Conservation (phyloP, 2,888 invertebrate species). For the Andrena bicolor region DNA sequence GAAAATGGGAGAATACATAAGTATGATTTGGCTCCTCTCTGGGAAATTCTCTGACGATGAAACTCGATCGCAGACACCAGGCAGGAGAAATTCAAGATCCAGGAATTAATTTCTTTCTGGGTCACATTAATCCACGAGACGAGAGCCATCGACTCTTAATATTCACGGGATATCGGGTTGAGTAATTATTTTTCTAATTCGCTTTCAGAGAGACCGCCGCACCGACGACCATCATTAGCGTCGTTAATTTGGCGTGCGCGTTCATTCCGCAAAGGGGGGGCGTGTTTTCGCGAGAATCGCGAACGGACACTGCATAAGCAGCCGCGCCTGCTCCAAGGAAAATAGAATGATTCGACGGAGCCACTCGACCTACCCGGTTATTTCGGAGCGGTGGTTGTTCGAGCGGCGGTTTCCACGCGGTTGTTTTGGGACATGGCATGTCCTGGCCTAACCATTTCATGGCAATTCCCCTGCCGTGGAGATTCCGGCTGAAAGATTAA, state of each 20-base stretch:
- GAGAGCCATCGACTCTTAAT: slow-evolving; percentile 24
- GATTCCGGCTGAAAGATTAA: neutral
- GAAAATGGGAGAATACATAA: neutral
- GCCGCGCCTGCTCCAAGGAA: slow-evolving; percentile 13
- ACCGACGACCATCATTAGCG: slow-evolving; percentile 38
- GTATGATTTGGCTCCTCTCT: too few relatives aligned
- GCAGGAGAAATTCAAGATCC: slow-evolving; percentile 2
- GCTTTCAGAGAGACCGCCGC: neutral
- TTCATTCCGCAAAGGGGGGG: neutral
- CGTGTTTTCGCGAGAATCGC: slow-evolving; percentile 17
- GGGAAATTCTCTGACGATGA: neutral
- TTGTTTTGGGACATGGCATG: slow-evolving; percentile 32
- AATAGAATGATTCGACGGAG: slow-evolving; percentile 54
- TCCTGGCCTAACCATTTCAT: neutral
- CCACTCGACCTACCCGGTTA: slow-evolving; percentile 45
- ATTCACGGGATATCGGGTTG: slow-evolving; percentile 47
- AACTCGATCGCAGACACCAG: slow-evolving; percentile 18
- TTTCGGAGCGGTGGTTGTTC: slow-evolving; percentile 32
- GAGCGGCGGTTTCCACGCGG: slow-evolving; percentile 26
- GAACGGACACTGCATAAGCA: slow-evolving; percentile 8
- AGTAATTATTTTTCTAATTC: slow-evolving; percentile 56
- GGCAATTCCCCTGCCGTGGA: slow-evolving; percentile 22
- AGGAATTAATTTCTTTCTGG: slow-evolving; percentile 30
- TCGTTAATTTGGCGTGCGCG: slow-evolving; percentile 46
- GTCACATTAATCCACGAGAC: slow-evolving; percentile 11